Percentiles rank a stretch among this genome's conserved stretches.
These are phyloP conservation scores for Ia io DNA, from an alignment of 2,113 vertebrate genomes.

Conservation along the genomic window DNA sequence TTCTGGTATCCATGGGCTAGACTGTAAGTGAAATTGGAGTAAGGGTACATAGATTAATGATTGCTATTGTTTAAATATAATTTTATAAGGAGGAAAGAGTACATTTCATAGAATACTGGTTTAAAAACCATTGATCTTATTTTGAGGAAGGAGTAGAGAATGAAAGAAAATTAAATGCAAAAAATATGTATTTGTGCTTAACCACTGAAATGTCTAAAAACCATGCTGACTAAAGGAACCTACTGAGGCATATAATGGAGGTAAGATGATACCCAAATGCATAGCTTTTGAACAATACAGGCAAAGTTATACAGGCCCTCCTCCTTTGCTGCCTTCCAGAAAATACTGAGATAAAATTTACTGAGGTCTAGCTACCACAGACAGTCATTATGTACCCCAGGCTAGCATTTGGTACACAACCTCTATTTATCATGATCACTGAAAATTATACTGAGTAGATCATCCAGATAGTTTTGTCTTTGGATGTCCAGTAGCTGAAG, in stretches of 20 bases:
- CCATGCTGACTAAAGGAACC: background rate
- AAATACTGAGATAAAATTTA: background rate
- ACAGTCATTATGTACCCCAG: background rate
- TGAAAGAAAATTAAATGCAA: constrained; percentile 2
- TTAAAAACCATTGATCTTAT: background rate
- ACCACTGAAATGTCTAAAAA: background rate
- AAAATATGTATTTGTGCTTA: background rate
- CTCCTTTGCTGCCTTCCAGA: background rate
- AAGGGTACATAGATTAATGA: background rate
- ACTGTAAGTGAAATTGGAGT: background rate
- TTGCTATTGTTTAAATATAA: background rate
- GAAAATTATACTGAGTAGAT: background rate
- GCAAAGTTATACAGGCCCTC: background rate
- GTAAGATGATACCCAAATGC: background rate
- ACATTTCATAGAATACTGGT: background rate
- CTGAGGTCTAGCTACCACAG: background rate
- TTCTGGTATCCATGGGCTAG: background rate
- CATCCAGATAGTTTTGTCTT: background rate
- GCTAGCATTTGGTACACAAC: background rate
- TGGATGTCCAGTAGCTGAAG: background rate
- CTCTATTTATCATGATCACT: background rate
- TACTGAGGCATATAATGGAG: background rate
- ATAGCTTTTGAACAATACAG: background rate
- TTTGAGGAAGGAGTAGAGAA: background rate
- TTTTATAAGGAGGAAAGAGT: constrained; percentile 18